phyloP scores from a whole-genome alignment of 2,888 invertebrate genomes.

The Glyphotaelius pellucidus region DNA sequence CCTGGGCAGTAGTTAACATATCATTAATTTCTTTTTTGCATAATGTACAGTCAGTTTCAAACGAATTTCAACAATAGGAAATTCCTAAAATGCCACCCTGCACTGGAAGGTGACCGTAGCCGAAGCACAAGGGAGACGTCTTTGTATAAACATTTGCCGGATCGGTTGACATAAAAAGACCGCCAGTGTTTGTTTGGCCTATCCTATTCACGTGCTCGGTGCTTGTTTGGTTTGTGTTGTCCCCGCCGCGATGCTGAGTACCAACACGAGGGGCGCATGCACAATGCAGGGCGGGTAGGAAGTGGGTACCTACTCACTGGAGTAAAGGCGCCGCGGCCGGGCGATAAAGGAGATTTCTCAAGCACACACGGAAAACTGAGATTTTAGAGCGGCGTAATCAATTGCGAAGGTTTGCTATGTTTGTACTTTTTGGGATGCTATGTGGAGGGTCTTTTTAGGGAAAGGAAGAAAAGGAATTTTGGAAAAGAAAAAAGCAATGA shows the following conservation, averaged over 20 bases:
- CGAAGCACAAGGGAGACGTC: neutral
- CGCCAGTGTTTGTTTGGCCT: conserved; percentile 9
- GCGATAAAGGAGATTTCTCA: neutral
- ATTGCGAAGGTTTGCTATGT: no score
- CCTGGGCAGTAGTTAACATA: neutral
- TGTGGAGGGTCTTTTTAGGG: no score
- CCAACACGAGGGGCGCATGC: neutral
- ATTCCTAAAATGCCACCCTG: neutral
- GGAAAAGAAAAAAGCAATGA: no score
- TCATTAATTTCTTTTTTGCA: neutral
- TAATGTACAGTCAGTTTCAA: neutral
- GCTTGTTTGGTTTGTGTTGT: neutral
- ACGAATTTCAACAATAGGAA: neutral
- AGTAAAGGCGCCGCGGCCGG: neutral
- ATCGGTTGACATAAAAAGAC: conserved; percentile 25
- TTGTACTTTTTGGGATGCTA: no score
- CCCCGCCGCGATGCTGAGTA: neutral
- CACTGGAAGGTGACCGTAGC: neutral
- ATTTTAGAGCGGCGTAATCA: neutral
- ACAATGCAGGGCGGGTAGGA: neutral
- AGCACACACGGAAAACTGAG: neutral
- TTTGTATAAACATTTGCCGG: conserved; percentile 2
- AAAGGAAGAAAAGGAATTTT: no score
- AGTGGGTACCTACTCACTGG: neutral
- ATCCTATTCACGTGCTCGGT: conserved; percentile 21